A percentile compares a stretch with the other conserved stretches of the same genome.
Conservation (phyloP, 2,888 invertebrate genomes). For the Synergus laeviventris region DNA sequence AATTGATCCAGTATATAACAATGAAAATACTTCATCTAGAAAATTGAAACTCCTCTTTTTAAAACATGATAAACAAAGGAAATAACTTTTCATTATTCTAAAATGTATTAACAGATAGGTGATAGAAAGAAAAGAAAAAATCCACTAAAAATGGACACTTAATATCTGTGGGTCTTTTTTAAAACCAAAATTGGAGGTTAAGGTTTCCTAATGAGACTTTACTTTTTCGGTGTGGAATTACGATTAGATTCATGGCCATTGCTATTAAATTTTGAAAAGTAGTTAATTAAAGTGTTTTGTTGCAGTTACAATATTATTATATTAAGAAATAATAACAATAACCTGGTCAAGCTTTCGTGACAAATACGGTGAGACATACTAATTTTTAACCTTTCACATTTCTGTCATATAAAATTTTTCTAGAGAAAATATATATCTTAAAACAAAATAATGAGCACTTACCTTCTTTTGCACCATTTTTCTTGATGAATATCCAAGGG, state of each 20-base stretch:
- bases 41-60: background rate
- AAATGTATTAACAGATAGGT: background rate
- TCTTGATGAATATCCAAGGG: constrained; percentile 55
- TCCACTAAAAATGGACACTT: background rate
- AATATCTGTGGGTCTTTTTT: background rate
- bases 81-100: background rate
- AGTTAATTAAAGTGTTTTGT: background rate
- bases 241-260: background rate
- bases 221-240: background rate
- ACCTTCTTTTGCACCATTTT: constrained; percentile 72
- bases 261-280: background rate
- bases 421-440: constrained; percentile 56
- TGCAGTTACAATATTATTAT: background rate
- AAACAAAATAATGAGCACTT: constrained; percentile 46
- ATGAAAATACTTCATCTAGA: background rate
- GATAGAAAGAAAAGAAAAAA: background rate
- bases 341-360: background rate
- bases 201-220: background rate
- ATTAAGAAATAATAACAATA: background rate
- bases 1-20: too few species aligned
- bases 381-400: constrained; percentile 42
- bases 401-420: background rate
- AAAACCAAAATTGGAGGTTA: constrained; percentile 29
- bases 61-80: background rate
- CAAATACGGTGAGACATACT: constrained; percentile 32